Percentiles rank a stretch among this genome's conserved stretches.
phyloP scores from a whole-genome alignment of 2,888 invertebrate genomes.

The Diadegma fenestrale region DNA sequence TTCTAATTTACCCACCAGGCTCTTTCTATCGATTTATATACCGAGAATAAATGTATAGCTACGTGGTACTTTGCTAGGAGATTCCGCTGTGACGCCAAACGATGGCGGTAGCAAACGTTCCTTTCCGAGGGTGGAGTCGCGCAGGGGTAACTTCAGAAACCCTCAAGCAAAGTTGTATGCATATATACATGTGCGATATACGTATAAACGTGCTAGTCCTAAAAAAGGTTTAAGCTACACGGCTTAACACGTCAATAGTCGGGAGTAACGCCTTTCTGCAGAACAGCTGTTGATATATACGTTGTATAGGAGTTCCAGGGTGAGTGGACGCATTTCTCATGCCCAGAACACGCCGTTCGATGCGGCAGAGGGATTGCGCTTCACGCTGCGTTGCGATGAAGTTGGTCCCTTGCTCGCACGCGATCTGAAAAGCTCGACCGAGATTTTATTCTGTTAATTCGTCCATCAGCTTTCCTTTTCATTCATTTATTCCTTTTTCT shows the following conservation, averaged over 20 bases:
- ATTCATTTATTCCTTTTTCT: conserved; percentile 12
- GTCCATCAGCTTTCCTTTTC: conserved; percentile 17
- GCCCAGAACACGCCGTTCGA: conserved; percentile 65
- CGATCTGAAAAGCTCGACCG: conserved; percentile 59
- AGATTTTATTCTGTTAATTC: conserved; percentile 34
- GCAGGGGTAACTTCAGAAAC: conserved; percentile 26
- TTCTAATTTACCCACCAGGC: not conserved
- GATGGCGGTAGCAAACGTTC: conserved; percentile 54
- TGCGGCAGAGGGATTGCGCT: conserved; percentile 64
- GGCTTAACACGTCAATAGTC: not conserved
- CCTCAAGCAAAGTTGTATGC: conserved; percentile 5
- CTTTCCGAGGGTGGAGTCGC: conserved; percentile 61
- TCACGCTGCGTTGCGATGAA: conserved; percentile 67
- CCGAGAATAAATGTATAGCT: not conserved
- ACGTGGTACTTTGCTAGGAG: not conserved
- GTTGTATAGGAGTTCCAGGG: conserved; percentile 35
- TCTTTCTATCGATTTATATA: conserved; percentile 3
- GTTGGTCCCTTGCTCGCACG: conserved; percentile 45
- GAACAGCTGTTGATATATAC: not conserved
- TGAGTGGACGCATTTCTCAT: conserved; percentile 57
- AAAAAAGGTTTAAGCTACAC: not conserved
- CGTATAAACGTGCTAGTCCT: not conserved
- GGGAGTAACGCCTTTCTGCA: conserved; percentile 17
- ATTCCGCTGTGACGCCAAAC: conserved; percentile 29
- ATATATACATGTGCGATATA: conserved; percentile 1